Evolutionary conservation across 2,113 vertebrate genomes (phyloP).

Genomic region (Electrona antarctica): DNA sequence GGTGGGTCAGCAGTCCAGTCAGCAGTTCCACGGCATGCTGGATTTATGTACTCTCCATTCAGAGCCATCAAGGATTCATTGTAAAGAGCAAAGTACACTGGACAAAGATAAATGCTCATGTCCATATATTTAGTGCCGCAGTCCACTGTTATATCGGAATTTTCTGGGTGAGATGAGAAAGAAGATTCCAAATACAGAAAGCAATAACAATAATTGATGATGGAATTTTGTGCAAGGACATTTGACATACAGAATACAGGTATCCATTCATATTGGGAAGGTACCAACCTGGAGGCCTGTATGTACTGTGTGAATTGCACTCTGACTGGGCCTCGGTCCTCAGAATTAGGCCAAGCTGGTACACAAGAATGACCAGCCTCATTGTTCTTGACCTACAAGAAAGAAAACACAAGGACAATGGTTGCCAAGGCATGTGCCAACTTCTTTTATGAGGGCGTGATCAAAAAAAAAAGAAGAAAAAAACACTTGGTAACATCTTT

Average conservation of each 20-base stretch:
- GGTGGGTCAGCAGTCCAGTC: slow-evolving; percentile 63
- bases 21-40: slow-evolving; percentile 58
- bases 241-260: neutral
- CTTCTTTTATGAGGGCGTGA: slow-evolving; percentile 10
- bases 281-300: slow-evolving; percentile 71
- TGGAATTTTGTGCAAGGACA: neutral
- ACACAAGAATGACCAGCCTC: slow-evolving; percentile 62
- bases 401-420: slow-evolving; percentile 27
- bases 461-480: neutral
- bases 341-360: slow-evolving; percentile 64
- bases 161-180: slow-evolving; percentile 55
- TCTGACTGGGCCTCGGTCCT: slow-evolving; percentile 45
- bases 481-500: neutral
- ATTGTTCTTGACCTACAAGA: slow-evolving; percentile 57
- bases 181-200: neutral
- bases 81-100: slow-evolving; percentile 72
- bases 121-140: slow-evolving; percentile 72
- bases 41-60: slow-evolving; percentile 56
- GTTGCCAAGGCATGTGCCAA: slow-evolving; percentile 6
- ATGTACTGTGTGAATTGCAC: slow-evolving; percentile 40
- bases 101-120: slow-evolving; percentile 75
- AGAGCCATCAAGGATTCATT: slow-evolving; percentile 74
- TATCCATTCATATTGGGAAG: neutral
- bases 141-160: slow-evolving; percentile 68
- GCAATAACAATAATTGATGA: too few relatives aligned